Conservation (phyloP, 2,113 vertebrate species). For the Chrysochloris asiatica region DNA sequence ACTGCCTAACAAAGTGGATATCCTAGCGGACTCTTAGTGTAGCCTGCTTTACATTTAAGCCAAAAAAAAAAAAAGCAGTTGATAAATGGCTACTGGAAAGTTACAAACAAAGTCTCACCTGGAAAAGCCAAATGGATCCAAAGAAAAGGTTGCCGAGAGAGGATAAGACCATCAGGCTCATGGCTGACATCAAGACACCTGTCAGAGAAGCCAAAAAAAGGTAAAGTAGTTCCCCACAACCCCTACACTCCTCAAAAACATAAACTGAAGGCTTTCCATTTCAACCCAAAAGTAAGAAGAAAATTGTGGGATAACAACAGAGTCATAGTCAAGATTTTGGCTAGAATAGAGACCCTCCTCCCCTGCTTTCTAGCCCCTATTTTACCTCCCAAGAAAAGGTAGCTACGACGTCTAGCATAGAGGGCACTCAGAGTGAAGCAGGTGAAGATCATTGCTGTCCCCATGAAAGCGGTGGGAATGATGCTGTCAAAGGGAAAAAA, state of each 20-base stretch:
- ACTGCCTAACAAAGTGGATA: background rate
- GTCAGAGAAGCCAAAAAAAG: background rate
- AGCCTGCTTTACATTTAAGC: background rate
- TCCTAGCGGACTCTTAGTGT: background rate
- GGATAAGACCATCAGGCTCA: constrained; percentile 90
- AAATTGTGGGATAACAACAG: background rate
- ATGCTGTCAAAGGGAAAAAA: constrained; percentile 86
- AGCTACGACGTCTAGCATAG: constrained; percentile 93
- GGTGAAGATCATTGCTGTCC: constrained; percentile 92
- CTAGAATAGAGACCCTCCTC: accelerated
- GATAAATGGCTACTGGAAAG: background rate
- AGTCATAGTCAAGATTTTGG: background rate
- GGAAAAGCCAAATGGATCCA: constrained; percentile 91
- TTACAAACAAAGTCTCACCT: constrained; percentile 83
- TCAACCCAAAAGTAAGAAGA: constrained; percentile 1
- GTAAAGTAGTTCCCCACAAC: no score
- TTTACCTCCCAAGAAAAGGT: constrained; percentile 95
- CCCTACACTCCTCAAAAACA: background rate
- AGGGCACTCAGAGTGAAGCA: constrained; percentile 97
- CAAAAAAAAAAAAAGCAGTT: background rate
- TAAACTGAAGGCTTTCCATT: constrained; percentile 11
- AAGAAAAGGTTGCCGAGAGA: constrained; percentile 92
- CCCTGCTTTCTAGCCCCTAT: background rate
- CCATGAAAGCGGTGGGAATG: constrained; percentile 94
- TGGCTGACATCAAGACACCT: constrained; percentile 94